These are phyloP conservation scores for Clarias magur DNA, from an alignment of 2,113 vertebrate species.

Conservation along the genomic window DNA sequence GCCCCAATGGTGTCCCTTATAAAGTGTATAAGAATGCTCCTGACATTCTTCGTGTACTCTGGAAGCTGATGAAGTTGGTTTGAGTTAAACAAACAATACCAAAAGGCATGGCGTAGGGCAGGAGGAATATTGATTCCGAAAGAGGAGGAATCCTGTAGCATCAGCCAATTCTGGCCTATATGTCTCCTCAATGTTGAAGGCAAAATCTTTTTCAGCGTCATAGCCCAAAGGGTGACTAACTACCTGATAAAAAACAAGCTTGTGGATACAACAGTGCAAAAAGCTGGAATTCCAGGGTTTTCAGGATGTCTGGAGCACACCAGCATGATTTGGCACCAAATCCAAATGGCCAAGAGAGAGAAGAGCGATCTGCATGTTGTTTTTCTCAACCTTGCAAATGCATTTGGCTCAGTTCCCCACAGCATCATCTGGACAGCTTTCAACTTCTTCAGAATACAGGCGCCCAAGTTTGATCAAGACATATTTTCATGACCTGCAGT, in stretches of 20 bases:
- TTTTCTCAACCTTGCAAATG: too few relatives aligned
- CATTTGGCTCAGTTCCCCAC: too few relatives aligned
- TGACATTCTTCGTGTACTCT: neutral
- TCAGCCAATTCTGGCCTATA: too few relatives aligned
- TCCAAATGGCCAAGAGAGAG: too few relatives aligned
- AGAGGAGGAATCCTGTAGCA: too few relatives aligned
- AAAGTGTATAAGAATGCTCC: neutral
- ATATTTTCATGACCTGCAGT: too few relatives aligned
- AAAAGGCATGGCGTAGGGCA: slow-evolving; percentile 12
- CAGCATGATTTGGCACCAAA: too few relatives aligned
- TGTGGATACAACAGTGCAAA: neutral
- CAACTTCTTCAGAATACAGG: too few relatives aligned
- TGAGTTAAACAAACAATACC: neutral
- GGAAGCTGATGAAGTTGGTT: neutral
- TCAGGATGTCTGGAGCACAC: neutral
- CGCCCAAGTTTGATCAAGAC: too few relatives aligned
- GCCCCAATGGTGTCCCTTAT: neutral
- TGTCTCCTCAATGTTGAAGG: neutral
- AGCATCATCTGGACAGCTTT: too few relatives aligned
- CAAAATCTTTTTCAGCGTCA: slow-evolving; percentile 57
- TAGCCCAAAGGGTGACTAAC: neutral
- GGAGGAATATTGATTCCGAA: neutral
- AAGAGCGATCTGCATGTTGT: too few relatives aligned
- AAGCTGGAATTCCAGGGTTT: neutral
- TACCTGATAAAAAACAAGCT: neutral